Conservation (phyloP, 2,113 vertebrate genomes). For the Scartelaos histophorus region DNA sequence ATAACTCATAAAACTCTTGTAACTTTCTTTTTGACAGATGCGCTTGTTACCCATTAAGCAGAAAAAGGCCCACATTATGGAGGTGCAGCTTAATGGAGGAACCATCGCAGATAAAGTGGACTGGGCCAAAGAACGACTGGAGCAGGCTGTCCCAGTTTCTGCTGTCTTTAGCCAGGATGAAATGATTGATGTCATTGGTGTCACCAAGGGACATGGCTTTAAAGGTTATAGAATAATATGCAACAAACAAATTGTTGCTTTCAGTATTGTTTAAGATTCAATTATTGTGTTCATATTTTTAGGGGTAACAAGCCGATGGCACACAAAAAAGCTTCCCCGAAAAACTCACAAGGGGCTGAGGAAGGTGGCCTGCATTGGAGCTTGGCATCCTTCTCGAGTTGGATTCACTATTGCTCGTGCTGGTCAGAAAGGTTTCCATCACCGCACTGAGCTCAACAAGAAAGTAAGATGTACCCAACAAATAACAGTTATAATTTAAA, state of each 20-base stretch:
- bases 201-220: conserved; percentile 94
- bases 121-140: conserved; percentile 91
- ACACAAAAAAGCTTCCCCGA: conserved; percentile 93
- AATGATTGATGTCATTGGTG: conserved; percentile 95
- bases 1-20: neutral
- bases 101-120: conserved; percentile 89
- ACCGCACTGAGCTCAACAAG: conserved; percentile 97
- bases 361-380: conserved; percentile 96
- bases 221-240: conserved; percentile 80
- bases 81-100: conserved; percentile 96
- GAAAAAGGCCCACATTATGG: conserved; percentile 95
- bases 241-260: neutral
- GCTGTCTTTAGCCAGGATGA: conserved; percentile 89
- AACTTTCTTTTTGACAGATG: conserved; percentile 77
- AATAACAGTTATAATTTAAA: no score
- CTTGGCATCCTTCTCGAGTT: conserved; percentile 94
- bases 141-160: conserved; percentile 86
- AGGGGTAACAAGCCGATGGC: conserved; percentile 97
- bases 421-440: conserved; percentile 95
- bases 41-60: conserved; percentile 87
- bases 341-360: conserved; percentile 96
- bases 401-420: conserved; percentile 89
- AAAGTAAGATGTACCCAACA: conserved; percentile 76
- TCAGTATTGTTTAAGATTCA: neutral
- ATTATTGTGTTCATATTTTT: neutral